phyloP scores from a whole-genome alignment of 2,888 invertebrate genomes.

The Morpho helenor region DNA sequence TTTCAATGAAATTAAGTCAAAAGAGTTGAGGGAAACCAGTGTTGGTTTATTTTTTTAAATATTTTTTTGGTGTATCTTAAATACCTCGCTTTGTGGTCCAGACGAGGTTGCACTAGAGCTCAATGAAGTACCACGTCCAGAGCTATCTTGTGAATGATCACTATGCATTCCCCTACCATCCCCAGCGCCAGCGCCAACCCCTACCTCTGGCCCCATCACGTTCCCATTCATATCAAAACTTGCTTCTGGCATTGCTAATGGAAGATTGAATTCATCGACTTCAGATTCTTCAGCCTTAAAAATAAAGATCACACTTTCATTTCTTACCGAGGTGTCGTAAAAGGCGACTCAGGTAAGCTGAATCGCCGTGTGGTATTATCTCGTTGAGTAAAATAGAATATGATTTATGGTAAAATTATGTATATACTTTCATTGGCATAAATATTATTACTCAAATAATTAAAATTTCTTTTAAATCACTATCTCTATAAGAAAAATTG shows the following conservation, averaged over 20 bases:
- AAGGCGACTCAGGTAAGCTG: too few relatives aligned
- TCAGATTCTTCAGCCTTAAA: constrained; percentile 23
- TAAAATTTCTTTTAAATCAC: too few relatives aligned
- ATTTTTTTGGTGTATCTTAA: constrained; percentile 1
- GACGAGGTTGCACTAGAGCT: constrained; percentile 60
- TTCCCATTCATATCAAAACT: constrained; percentile 54
- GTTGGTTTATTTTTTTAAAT: neutral
- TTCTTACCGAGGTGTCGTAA: too few relatives aligned
- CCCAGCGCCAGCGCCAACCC: constrained; percentile 58
- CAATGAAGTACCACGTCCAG: constrained; percentile 59
- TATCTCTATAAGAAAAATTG: too few relatives aligned
- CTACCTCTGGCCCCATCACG: constrained; percentile 39
- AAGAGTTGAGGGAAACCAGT: too few relatives aligned
- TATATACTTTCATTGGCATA: too few relatives aligned
- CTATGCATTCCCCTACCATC: constrained; percentile 71
- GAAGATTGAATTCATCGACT: constrained; percentile 21
- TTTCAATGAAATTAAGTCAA: too few relatives aligned
- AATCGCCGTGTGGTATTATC: too few relatives aligned
- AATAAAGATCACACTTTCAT: too few relatives aligned
- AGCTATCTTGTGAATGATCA: constrained; percentile 63
- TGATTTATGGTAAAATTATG: too few relatives aligned
- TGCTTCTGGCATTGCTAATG: constrained; percentile 38
- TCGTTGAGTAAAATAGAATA: too few relatives aligned
- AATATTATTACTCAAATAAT: too few relatives aligned
- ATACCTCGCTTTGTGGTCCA: constrained; percentile 54